phyloP scores from a whole-genome alignment of 2,888 invertebrate species.

The Laothoe populi region DNA sequence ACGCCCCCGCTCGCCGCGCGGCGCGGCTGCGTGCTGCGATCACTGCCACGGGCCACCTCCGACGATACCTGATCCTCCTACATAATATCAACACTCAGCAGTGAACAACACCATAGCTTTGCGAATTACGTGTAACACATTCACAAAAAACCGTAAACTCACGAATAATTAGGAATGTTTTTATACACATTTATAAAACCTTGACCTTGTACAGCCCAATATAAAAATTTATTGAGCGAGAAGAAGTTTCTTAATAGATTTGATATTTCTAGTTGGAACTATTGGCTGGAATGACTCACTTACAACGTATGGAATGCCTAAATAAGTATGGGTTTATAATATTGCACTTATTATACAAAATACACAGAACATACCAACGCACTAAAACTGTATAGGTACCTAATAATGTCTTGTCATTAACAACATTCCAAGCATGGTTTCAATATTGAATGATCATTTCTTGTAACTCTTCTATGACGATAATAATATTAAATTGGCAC shows the following conservation, averaged over 20 bases:
- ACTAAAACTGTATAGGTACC: not conserved
- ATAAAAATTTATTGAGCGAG: not conserved
- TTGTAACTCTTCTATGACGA: slow-evolving; percentile 11
- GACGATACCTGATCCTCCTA: not conserved
- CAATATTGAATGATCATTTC: slow-evolving; percentile 5
- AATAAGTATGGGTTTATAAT: too few species aligned
- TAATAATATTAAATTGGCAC: slow-evolving; percentile 5
- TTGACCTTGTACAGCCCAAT: not conserved
- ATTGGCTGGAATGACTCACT: too few species aligned
- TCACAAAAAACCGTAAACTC: not conserved
- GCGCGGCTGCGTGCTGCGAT: slow-evolving; percentile 53
- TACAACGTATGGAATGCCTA: too few species aligned
- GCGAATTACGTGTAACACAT: not conserved
- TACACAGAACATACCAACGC: not conserved
- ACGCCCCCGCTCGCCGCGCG: slow-evolving; percentile 39
- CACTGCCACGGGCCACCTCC: slow-evolving; percentile 34
- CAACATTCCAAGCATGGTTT: not conserved
- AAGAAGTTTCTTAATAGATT: not conserved
- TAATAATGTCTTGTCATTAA: not conserved
- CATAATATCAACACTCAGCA: not conserved
- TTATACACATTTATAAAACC: not conserved
- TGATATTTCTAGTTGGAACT: too few species aligned
- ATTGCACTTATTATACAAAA: not conserved
- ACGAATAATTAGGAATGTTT: not conserved
- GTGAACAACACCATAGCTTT: not conserved